Evolutionary conservation across 2,113 vertebrate genomes (phyloP), one percentile per base, ranked within the genome.

Genomic region (Rhineura floridana): DNA sequence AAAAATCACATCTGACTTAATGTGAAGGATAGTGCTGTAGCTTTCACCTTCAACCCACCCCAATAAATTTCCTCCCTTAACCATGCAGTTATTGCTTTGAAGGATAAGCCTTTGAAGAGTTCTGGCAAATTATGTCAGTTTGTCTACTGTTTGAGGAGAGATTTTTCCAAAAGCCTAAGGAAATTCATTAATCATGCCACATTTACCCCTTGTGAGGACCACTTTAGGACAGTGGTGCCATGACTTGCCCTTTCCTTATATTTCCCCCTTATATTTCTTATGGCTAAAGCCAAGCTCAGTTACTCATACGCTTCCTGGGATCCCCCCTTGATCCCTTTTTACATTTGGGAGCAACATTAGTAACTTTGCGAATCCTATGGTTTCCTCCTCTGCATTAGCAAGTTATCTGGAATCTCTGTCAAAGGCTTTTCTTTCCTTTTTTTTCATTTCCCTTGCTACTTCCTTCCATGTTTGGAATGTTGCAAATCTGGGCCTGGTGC

Each of bases 401-500:
- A 96, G 93, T 96, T 96, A 97, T 96, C 95, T 96, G 95, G 94
- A 96, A 95, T 95, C 96, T 96, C 95, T 96, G 96, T 96, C 95
- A 96, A 96, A 97, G 95, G 91, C 93, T 95, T 95, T 96, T 96
- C 96, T 92, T 95, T 96, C 95, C n/a, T n/a, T n/a, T n/a, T n/a
- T n/a, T 94, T 28, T 91, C 96, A 96, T 95, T 97, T 96, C 94
- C 93, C 95, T 95, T 96, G 94, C 93, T 96, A 93, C 94, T 96
- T 96, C 95, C 93, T 96, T 96, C 94, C 94, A 81, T 95, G 94
- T 94, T 94, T 95, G 95, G 91, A 90, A 95, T 96, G 95, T 96
- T 96, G 93, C 96, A 95, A 95, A 95, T 94, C 95, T 96, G 96
- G 97, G 96, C 96, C 85, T 94, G 75, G 76, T 95, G 96, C 96